Evolutionary conservation across 1,140 invertebrate species (phyloP).

Genomic region (Papilio glaucus): DNA sequence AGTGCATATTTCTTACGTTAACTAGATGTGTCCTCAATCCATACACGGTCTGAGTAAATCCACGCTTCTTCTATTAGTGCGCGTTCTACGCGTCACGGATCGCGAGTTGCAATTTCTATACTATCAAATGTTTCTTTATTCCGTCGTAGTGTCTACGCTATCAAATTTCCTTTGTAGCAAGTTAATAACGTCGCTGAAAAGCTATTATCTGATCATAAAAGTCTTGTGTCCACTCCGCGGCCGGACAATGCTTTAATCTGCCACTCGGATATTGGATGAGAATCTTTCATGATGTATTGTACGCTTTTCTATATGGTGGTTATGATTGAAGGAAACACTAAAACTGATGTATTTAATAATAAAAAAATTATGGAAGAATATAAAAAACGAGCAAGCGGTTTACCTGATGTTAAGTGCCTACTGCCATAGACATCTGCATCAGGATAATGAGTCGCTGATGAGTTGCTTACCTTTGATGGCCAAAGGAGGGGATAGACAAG

Average conservation of each 20-base stretch:
- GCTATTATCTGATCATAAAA: conserved; percentile 62
- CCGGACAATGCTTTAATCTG: conserved; percentile 62
- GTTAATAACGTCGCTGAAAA: conserved; percentile 50
- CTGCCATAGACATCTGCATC: too few species aligned
- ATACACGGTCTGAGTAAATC: conserved; percentile 7
- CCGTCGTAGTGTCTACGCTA: conserved; percentile 9
- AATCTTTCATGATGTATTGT: conserved; percentile 54
- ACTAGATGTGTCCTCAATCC: conserved; percentile 37
- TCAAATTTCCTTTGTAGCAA: conserved; percentile 41
- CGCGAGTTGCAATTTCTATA: conserved; percentile 6
- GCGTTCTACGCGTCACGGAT: background rate
- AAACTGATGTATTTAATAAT: background rate
- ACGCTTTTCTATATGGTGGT: background rate
- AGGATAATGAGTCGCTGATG: too few species aligned
- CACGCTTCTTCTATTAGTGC: background rate
- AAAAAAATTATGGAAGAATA: too few species aligned
- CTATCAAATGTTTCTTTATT: conserved; percentile 7
- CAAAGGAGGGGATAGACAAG: too few species aligned
- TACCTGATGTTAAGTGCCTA: too few species aligned
- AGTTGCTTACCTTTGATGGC: too few species aligned
- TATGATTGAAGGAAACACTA: background rate
- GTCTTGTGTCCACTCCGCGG: conserved; percentile 44
- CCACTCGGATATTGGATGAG: conserved; percentile 52
- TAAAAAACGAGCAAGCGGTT: too few species aligned
- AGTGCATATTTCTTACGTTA: conserved; percentile 53